A percentile compares a stretch with the other conserved stretches of the same genome.
These are phyloP conservation scores for Pollimyrus isidori DNA, from an alignment of 2,113 vertebrate genomes.

Conservation along the genomic window DNA sequence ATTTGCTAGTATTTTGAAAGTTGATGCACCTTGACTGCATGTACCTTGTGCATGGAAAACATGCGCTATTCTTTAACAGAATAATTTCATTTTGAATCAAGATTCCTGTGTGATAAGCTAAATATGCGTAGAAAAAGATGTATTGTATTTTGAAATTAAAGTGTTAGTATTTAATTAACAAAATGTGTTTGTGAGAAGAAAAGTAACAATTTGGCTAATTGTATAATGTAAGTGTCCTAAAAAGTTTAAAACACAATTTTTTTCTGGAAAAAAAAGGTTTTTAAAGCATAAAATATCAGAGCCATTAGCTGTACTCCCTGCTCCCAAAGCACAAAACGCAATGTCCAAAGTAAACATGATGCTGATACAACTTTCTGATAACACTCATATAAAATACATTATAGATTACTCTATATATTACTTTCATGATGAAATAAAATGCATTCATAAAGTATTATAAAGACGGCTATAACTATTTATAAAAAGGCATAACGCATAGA, in stretches of 20 bases:
- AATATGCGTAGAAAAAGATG: background rate
- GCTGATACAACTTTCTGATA: too few relatives aligned
- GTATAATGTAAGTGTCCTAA: background rate
- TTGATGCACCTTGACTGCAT: background rate
- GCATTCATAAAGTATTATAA: too few relatives aligned
- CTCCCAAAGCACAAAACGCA: too few relatives aligned
- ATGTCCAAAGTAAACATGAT: too few relatives aligned
- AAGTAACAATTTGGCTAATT: background rate
- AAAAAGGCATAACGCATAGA: too few relatives aligned
- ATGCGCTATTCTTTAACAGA: background rate
- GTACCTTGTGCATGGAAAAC: background rate
- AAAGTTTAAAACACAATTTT: background rate
- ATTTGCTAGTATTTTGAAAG: background rate
- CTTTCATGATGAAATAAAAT: too few relatives aligned
- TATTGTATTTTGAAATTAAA: background rate
- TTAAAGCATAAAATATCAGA: too few relatives aligned
- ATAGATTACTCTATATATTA: too few relatives aligned
- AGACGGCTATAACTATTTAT: too few relatives aligned
- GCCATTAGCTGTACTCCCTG: too few relatives aligned
- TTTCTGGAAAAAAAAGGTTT: too few relatives aligned
- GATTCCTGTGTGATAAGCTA: background rate
- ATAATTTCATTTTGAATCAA: background rate
- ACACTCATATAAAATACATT: too few relatives aligned
- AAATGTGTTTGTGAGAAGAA: background rate
- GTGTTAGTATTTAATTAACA: background rate